Conservation (phyloP, 2,797 vertebrate species). For the Gephyroberyx darwinii region DNA sequence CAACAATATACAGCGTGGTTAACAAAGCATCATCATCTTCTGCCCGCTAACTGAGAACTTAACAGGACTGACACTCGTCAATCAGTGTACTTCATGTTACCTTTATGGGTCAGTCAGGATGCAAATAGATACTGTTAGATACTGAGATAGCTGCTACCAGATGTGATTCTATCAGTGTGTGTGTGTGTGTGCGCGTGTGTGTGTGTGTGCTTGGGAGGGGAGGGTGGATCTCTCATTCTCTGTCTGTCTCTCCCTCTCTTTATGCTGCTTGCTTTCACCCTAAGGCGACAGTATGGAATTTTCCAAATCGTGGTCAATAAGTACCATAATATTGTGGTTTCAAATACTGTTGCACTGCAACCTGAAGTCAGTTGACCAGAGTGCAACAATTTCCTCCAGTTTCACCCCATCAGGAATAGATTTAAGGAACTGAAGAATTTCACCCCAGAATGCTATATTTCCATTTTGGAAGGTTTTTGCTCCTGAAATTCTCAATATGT, state of each 20-base stretch:
- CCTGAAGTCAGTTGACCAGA: conserved; percentile 43
- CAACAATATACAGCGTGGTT: conserved; percentile 30
- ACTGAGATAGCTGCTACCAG: background rate
- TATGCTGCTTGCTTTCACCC: conserved; percentile 27
- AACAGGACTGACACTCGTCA: conserved; percentile 1
- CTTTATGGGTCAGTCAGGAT: conserved; percentile 12
- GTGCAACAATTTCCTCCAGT: conserved; percentile 40
- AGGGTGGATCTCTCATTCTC: background rate
- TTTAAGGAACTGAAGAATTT: conserved; percentile 10
- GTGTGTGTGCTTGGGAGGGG: background rate
- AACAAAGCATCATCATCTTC: conserved; percentile 34
- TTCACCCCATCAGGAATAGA: conserved; percentile 31
- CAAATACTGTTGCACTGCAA: conserved; percentile 50
- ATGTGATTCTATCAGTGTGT: conserved; percentile 13
- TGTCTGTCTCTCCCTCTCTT: background rate
- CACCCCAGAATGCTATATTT: no score
- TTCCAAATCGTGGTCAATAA: conserved; percentile 53
- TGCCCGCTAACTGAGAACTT: conserved; percentile 3
- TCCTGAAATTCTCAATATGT: no score
- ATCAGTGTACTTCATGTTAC: conserved; percentile 35
- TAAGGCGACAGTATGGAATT: conserved; percentile 37
- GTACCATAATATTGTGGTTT: conserved; percentile 55
- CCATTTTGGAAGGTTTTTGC: no score
- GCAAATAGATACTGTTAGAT: conserved; percentile 5
- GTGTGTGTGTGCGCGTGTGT: background rate